Percentiles rank a stretch among this genome's conserved stretches.
Evolutionary conservation across 2,113 vertebrate species (phyloP).

Genomic region (Hyaena hyaena): DNA sequence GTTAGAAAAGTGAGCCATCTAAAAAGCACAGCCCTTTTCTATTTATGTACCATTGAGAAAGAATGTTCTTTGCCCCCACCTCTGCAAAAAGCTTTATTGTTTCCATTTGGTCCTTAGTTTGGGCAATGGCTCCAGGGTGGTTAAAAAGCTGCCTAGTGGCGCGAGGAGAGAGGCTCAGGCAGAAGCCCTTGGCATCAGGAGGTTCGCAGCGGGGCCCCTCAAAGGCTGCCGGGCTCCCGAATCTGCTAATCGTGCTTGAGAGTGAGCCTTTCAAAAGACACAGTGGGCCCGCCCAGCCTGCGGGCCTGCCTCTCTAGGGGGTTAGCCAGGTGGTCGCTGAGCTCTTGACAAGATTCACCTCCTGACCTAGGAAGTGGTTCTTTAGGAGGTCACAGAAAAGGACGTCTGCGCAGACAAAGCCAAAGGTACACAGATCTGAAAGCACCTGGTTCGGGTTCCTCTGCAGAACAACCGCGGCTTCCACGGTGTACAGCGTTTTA

Average conservation of each 20-base stretch:
- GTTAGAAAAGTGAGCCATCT: not conserved
- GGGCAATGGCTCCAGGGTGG: not conserved
- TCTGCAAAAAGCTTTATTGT: not conserved
- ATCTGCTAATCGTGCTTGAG: not conserved
- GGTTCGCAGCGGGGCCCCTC: not conserved
- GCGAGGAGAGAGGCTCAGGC: not conserved
- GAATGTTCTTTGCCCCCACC: not conserved
- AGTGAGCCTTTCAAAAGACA: not conserved
- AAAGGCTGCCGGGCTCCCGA: not conserved
- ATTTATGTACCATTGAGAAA: not conserved
- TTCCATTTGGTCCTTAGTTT: not conserved
- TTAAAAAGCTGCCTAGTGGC: not conserved
- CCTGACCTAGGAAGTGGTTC: not conserved
- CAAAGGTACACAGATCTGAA: not conserved
- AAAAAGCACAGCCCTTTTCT: not conserved
- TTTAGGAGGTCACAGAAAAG: not conserved
- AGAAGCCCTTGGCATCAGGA: not conserved
- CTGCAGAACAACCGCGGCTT: not conserved
- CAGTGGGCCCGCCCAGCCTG: not conserved
- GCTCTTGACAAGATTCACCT: not conserved
- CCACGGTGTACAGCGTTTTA: not conserved
- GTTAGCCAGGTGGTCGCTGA: not conserved
- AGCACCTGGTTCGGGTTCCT: not conserved
- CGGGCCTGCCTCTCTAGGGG: not conserved
- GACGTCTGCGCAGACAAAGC: not conserved